Base-by-base conservation (phyloP, 2,888 invertebrate genomes). In the Agrilus mali region DNA sequence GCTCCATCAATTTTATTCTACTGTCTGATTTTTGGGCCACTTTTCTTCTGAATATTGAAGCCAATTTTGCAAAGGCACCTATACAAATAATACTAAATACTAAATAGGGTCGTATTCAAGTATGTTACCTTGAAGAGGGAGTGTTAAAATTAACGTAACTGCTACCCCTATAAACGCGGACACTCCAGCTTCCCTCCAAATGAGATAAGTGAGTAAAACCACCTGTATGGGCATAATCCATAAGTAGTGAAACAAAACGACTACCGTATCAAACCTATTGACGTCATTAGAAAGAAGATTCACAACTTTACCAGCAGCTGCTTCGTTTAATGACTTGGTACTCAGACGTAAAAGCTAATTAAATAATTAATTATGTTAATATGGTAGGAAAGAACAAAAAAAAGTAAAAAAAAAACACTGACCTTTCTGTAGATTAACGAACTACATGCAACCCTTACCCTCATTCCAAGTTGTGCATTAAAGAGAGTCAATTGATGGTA, bases 271-370 rank as follows among this genome's bases (percentile, higher is more conserved):
- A 60, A 89, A 86, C 46, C 86, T 74, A 53, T 78, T 80, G 2
- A 88, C 86, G 59, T 90, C 90, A 56, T 88, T 89, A 0, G 88
- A 85, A 65, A 90, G 71, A 42, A 90, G 64, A 61, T 89, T 89
- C 37, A 89, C 79, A 50, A 90, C 78, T 64, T 87, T 82, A 0
- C 88, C 88, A 53, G 82, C 61, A 64, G 90, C 83, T 0, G 90
- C 88, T 58, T 87, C 77, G 1, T 83, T 82, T 34, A 92, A 62
- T 0, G 90, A 80, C 6, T 72, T 72, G 56, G 74, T 75, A 55
- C 78, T 82, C 33, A 85, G 61, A 47, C 69, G 68, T 42, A 82
- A 61, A 3, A 80, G 70, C 74, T 74, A 52, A 43, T 20, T 20
- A 20, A 27, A 10, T 27, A 27, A 27, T 27, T 7, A 2, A 20